Conservation (phyloP, 2,797 vertebrate species). For the Miichthys miiuy region DNA sequence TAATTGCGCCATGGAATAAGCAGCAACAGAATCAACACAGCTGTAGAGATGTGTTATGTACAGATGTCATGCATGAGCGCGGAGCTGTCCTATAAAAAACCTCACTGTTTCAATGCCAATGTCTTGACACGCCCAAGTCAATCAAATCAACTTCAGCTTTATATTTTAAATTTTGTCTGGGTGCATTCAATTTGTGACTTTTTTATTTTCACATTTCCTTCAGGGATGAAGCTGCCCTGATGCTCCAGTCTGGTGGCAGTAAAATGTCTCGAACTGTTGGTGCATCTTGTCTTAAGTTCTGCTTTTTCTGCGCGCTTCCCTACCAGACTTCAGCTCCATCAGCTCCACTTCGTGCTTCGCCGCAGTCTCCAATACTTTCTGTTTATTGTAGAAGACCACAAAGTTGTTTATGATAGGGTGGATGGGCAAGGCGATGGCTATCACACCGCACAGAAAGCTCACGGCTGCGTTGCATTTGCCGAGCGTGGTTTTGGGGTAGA, state of each 20-base stretch:
- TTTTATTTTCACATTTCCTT: neutral
- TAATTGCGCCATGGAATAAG: slow-evolving; percentile 9
- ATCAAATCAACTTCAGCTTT: no score
- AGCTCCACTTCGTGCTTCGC: slow-evolving; percentile 95
- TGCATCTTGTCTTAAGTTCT: slow-evolving; percentile 19
- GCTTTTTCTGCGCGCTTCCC: slow-evolving; percentile 68
- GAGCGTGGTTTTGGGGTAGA: slow-evolving; percentile 97
- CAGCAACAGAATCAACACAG: slow-evolving; percentile 22
- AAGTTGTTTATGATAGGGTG: slow-evolving; percentile 99
- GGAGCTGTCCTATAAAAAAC: neutral
- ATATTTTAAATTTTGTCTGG: neutral
- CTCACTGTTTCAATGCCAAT: neutral
- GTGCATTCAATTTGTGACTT: neutral
- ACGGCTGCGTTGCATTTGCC: slow-evolving; percentile 97
- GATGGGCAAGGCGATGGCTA: slow-evolving; percentile 96
- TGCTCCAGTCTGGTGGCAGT: neutral
- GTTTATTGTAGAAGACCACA: slow-evolving; percentile 96
- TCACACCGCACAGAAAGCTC: slow-evolving; percentile 97
- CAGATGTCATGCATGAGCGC: slow-evolving; percentile 5
- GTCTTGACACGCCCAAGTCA: neutral
- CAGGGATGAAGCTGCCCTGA: neutral
- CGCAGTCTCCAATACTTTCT: slow-evolving; percentile 95
- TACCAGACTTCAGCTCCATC: slow-evolving; percentile 92
- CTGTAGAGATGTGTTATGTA: slow-evolving; percentile 24
- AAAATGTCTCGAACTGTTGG: neutral